These are phyloP conservation scores for Naja naja DNA, from an alignment of 2,113 vertebrate species.

Conservation along the genomic window DNA sequence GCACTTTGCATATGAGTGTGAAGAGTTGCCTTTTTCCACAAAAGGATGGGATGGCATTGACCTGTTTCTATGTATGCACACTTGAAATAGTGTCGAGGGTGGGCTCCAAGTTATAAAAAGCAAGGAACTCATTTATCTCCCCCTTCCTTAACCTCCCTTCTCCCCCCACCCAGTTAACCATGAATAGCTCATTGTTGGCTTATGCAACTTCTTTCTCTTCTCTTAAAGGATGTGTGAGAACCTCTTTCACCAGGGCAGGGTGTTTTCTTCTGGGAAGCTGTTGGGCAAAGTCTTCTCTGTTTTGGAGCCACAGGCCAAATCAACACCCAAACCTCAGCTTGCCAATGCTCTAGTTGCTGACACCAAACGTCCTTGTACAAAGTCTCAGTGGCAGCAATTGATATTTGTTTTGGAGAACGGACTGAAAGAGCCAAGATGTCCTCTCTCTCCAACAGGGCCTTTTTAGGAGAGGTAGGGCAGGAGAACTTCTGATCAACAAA, in stretches of 20 bases:
- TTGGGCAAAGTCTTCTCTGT: neutral
- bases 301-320: neutral
- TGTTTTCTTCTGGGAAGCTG: slow-evolving; percentile 3
- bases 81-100: neutral
- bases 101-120: neutral
- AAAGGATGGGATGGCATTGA: neutral
- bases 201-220: neutral
- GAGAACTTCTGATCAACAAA: neutral
- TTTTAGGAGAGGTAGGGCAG: neutral
- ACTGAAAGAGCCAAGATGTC: neutral
- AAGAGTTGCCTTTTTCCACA: neutral
- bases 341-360: neutral
- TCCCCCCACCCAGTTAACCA: neutral
- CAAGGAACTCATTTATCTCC: neutral
- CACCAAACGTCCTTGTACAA: neutral
- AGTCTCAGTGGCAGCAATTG: neutral
- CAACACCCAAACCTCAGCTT: neutral
- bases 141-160: too few relatives aligned
- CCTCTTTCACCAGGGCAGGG: neutral
- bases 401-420: neutral
- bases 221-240: neutral
- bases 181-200: neutral
- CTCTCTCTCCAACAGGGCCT: neutral
- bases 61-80: neutral
- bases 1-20: neutral